Percentiles rank a stretch among this genome's conserved stretches.
Conservation (phyloP, 2,113 vertebrate species). For the Genyomyrus donnyi region DNA sequence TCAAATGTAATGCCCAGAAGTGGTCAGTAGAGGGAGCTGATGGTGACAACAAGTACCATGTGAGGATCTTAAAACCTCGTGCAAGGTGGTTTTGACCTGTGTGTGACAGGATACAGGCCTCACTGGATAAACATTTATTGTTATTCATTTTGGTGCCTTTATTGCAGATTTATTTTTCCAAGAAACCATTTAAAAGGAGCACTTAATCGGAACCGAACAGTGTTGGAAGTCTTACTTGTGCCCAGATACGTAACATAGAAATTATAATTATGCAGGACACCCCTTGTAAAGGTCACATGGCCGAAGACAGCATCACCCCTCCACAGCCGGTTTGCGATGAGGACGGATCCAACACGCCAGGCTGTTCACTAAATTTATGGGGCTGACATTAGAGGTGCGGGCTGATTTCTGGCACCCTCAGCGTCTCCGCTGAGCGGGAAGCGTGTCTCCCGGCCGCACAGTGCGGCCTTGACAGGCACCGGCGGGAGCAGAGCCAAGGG, state of each 20-base stretch:
- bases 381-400: neutral
- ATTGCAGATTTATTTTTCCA: too few species aligned
- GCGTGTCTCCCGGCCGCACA: neutral
- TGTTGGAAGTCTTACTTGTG: neutral
- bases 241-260: neutral
- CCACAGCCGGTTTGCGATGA: neutral
- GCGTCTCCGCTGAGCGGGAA: neutral
- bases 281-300: neutral
- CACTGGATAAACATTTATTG: neutral
- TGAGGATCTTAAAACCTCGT: neutral
- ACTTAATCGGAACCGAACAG: neutral
- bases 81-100: neutral
- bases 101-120: neutral
- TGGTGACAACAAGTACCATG: neutral
- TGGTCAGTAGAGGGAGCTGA: neutral
- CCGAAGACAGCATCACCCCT: neutral
- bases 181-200: too few species aligned
- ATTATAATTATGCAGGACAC: neutral
- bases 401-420: neutral
- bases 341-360: neutral
- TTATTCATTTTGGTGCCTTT: neutral
- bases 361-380: neutral
- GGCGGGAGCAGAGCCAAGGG: neutral
- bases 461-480: neutral
- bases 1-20: neutral